Evolutionary conservation across 53 echinoderm and acorn worm species (phyloP).

Genomic region (Pentamera pediparva): DNA sequence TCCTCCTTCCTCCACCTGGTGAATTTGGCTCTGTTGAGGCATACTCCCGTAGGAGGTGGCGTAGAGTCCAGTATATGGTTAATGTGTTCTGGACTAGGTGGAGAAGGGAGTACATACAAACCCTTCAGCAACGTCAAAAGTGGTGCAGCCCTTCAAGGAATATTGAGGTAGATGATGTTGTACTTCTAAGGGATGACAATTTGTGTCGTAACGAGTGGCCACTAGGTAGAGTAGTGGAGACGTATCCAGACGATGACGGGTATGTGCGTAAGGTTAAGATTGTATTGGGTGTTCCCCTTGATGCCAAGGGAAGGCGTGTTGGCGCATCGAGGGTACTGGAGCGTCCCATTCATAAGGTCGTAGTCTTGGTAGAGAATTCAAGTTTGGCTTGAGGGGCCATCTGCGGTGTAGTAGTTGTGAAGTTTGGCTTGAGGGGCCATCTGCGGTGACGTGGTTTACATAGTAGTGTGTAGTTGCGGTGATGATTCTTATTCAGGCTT

Average conservation of each 20-base stretch:
- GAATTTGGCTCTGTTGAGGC: not conserved
- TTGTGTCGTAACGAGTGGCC: not conserved
- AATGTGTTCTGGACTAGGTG: slow-evolving; percentile 24
- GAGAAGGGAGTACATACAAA: slow-evolving; percentile 21
- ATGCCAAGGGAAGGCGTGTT: not conserved
- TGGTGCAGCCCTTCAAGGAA: not conserved
- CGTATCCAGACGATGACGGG: not conserved
- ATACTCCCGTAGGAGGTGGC: not conserved
- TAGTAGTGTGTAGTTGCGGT: too few relatives aligned
- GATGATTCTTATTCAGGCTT: too few relatives aligned
- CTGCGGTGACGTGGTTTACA: too few relatives aligned
- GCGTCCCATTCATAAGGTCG: not conserved
- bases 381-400: not conserved
- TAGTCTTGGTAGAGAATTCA: not conserved
- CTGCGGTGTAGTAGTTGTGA: too few relatives aligned
- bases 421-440: too few relatives aligned
- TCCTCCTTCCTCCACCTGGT: slow-evolving; percentile 16
- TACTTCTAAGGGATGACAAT: not conserved
- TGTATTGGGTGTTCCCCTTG: not conserved
- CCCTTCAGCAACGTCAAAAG: slow-evolving; percentile 23
- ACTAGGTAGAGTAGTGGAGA: not conserved
- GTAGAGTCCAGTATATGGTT: slow-evolving; percentile 23
- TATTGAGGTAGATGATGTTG: slow-evolving; percentile 16
- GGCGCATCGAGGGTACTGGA: not conserved
- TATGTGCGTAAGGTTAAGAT: not conserved